Base-by-base conservation (phyloP, 2,797 vertebrate species). In the Sciaenops ocellatus region DNA sequence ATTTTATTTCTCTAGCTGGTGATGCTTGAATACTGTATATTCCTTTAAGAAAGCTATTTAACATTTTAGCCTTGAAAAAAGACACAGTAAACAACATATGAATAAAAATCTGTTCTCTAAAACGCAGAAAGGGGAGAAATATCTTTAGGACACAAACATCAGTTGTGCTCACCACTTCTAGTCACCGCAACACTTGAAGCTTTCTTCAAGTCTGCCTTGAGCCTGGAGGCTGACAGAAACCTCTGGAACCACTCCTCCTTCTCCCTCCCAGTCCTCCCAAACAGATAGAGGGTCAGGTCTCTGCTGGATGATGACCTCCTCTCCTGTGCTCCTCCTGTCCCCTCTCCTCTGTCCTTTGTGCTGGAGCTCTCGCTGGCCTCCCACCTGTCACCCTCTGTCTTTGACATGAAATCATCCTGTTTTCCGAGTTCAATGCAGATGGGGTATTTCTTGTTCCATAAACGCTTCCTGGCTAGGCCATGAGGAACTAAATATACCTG, bases 401-500 rank as follows among this genome's bases (percentile, higher is more conserved):
- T 99, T 7, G 97, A 97, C 96, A 99, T 98, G 81, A 99, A 99
- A 92, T 98, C 95, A 34, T 99, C 97, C 91, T 98, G 97, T 80
- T 87, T 96, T 85, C 89, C 95, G 0, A 99, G 97, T 76, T 98
- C 96, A 44, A 99, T 96, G 94, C 97, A 97, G 89, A 99, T 97
- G 0, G 98, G 98, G 66, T 99, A 99, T 80, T 99, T 99, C 92
- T 99, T 99, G 94, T 99, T 99, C 97, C 98, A 99, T 65, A 98
- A 81, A 12, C 98, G 94, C 85, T 99, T 99, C 85, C 97, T 95
- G 90, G 98, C 98, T 90, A 99, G 94, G 87, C 89, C 95, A 64
- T 93, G 96, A 76, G 98, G 98, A 73, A 96, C 94, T 68, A 99
- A 92, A 85, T 94, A 95, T 70, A 99, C 96, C 98, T 99, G 90